Evolutionary conservation across 2,888 invertebrate genomes (phyloP), one percentile per base, ranked within the genome.

Genomic region (Morpho helenor): DNA sequence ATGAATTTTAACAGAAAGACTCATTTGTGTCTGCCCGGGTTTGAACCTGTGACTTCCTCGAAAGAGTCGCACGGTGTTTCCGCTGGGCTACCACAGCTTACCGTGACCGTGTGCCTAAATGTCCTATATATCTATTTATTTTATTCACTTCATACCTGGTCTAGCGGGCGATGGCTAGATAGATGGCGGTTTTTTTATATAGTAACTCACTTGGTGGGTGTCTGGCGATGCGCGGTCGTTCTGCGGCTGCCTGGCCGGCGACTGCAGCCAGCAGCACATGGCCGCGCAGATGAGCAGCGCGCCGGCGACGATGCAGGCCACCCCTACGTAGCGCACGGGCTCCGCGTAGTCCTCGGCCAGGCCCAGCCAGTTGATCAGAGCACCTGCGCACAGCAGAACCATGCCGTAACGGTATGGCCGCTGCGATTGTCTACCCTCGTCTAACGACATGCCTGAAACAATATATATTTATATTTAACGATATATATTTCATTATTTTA

Each of bases 341-440:
- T 94, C 94, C 56, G 94, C 93, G 77, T 94, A 94, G 79, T 93
- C 93, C 74, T 94, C 94, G 0, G 94, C 94, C 65, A 94, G 86
- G 31, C 94, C 94, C 64, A 94, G 85, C 94, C 95, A 94, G 85
- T 95, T 95, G 78, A 94, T 94, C 47, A 94, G 90, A 22, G 94
- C 94, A 23, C 94, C 94, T 56, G 94, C 92, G 77, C 94, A 94
- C 54, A 95, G 86, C 72, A 94, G 80, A 65, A 94, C 94, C 93
- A 94, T 94, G 69, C 94, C 94, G 74, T 94, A 94, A 61, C 94
- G 92, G 85, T 94, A 95, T 59, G 94, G 94, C 70, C 94, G 89
- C 81, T 94, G 94, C 52, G 94, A 93, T 76, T 93, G 92, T 76
- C 93, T 88, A 65, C 93, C 92, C 73, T 93, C 93, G 81, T 93